Evolutionary conservation across 2,113 vertebrate genomes (phyloP), one percentile per base, ranked within the genome.

Genomic region (Paradoxurus hermaphroditus): DNA sequence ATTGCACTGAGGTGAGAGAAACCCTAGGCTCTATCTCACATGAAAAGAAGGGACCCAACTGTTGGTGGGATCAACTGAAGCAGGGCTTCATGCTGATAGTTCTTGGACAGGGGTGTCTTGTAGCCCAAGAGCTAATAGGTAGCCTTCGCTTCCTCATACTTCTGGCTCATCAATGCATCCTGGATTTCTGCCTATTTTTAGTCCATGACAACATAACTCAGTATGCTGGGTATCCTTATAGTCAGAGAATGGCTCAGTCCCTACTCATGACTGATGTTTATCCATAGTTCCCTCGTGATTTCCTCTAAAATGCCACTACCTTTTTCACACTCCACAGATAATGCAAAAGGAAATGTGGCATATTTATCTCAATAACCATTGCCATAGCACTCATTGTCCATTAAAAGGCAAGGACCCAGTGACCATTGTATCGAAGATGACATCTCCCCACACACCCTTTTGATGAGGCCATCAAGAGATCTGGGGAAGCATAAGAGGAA

Each of bases 121-220:
- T 27, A 18, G 56, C 41, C 31, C 44, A 49, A 41, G 15, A 79
- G 49, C 11, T 4, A 3, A 62, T 7, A 23, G 15, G 15, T 6
- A 49, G n/a, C 9, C 19, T n/a, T 39, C 23, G 10, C 13, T n/a
- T 13, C 5, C 10, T 9, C 39, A 13, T 7, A 11, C 41, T 16
- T n/a, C 13, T 1, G 65, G 21, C 36, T 70, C 29, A 51, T 13
- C 34, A 39, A 12, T 9, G 34, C 29, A 10, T 67, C 78, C 34
- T 36, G 78, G 51, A 12, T 25, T 9, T 1, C 31, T 1, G 4
- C 31, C 72, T 34, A 19, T 0, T 0, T 1, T 2, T 7, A 10
- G 34, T 5, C 75, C 34, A 10, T 0, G 44, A 49, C 14, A 29
- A 59, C 41, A 39, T 15, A 25, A 51, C 14, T 29, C 59, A 31